Evolutionary conservation across 1,140 invertebrate species (phyloP).

Genomic region (Drosophila fuyamai): DNA sequence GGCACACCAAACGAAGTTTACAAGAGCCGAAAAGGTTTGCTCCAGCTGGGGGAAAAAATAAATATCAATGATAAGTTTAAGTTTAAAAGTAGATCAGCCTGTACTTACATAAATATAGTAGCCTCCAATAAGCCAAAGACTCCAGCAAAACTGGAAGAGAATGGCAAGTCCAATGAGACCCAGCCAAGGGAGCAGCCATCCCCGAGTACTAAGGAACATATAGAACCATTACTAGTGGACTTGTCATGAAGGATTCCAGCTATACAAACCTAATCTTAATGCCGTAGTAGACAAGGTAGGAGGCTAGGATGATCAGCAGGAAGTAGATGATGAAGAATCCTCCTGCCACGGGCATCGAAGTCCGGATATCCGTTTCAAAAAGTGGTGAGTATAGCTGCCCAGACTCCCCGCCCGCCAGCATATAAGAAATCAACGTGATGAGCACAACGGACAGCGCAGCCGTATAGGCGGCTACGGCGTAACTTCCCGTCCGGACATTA

Average conservation of each 20-base stretch:
- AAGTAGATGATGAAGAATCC: slow-evolving; percentile 90
- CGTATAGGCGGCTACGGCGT: slow-evolving; percentile 92
- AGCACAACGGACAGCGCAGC: slow-evolving; percentile 89
- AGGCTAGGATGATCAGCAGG: slow-evolving; percentile 88
- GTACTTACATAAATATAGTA: slow-evolving; percentile 95
- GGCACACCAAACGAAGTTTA: slow-evolving; percentile 92
- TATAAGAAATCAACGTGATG: slow-evolving; percentile 91
- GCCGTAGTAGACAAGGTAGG: slow-evolving; percentile 87
- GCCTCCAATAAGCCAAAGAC: slow-evolving; percentile 92
- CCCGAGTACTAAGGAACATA: slow-evolving; percentile 85
- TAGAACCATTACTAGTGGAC: too few species aligned
- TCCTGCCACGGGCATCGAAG: slow-evolving; percentile 90
- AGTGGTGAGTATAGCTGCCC: slow-evolving; percentile 94
- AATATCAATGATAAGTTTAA: slow-evolving; percentile 1
- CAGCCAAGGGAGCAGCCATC: slow-evolving; percentile 93
- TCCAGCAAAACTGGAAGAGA: slow-evolving; percentile 91
- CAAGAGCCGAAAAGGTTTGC: slow-evolving; percentile 89
- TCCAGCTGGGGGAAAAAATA: slow-evolving; percentile 87
- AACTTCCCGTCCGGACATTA: slow-evolving; percentile 90
- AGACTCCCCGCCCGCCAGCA: slow-evolving; percentile 93
- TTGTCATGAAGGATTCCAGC: accelerated
- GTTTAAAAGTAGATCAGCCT: not conserved
- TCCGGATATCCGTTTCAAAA: slow-evolving; percentile 93
- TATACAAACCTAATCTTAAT: slow-evolving; percentile 84
- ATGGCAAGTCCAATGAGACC: slow-evolving; percentile 89